Base-by-base conservation (phyloP, 2,888 invertebrate genomes). In the Andrena bicolor region DNA sequence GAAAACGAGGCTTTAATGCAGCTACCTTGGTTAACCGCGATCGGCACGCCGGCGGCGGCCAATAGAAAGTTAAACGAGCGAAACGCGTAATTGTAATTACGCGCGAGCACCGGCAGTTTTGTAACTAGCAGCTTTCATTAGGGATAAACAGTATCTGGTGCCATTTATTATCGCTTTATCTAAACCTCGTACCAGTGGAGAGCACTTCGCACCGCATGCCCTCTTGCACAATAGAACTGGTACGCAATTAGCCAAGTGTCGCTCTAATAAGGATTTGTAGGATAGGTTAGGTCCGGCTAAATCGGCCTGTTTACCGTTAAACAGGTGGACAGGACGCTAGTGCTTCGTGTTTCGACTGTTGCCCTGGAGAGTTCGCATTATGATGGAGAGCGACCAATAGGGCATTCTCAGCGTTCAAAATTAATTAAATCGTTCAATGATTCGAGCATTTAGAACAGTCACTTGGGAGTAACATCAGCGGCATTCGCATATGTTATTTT, bases 231-330 rank as follows among this genome's bases (percentile, higher is more conserved):
- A 70, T 58, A 74, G 73, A 80, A 58, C 75, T 58, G 70, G 51
- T 35, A 51, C 63, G 83, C 85, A 86, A 86, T 86, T 86, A 86
- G 86, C 86, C 83, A 73, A 83, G 83, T 83, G 85, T 83, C 80
- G 83, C 76, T 83, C 83, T 85, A 86, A 85, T 86, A 86, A 86
- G 83, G 80, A 85, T 85, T 85, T 85, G 83, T 86, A 76, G 79
- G 76, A 73, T 63, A 73, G 69, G 53, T 73, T 74, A 70, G 75
- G 73, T 58, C 82, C 65, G 51, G 77, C 41, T 79, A 68, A 86
- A 86, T 79, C 76, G 76, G 23, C 30, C 75, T 80, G 75, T 85
- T 86, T 76, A 83, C 66, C 53, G 73, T 63, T 80, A 76, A 83
- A 74, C 80, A 83, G 70, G 70, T 79, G 69, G 71, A 83, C 76